Base-by-base conservation (phyloP, 1,140 invertebrate species). In the Macrotrachela quadricornifera region DNA sequence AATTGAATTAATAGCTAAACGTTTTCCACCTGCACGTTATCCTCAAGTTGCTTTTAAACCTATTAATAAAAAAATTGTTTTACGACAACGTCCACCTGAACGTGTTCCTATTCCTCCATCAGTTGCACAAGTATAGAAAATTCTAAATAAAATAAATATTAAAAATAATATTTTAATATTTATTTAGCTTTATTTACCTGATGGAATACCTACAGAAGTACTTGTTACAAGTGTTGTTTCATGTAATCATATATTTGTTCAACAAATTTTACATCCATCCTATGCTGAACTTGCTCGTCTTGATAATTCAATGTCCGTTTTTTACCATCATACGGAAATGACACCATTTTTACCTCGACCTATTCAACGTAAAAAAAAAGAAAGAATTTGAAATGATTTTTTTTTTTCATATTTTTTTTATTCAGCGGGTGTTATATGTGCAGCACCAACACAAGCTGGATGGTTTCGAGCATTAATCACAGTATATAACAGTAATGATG, bases 121-220 rank as follows among this genome's bases (percentile, higher is more conserved):
- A 4, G 21, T 30, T 30, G 21, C 21, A 4, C 21, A 30, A 30
- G 21, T 30, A 30, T 30, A 9, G 2, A 30, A 2, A 30, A 4
- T 30, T 4, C 9, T 30, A 4, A 30, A 4, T 9, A 30, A 4
- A 30, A 30, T 30, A 30, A 9, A n/a, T n/a, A 30, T 4, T 30
- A 30, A 30, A 30, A 30, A 4, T 30, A 2, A 30, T 30, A 30
- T 30, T 30, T 8, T n/a, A n/a, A n/a, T n/a, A n/a, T 58, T 53
- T 50, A 72, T 76, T 60, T 70, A 85, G 77, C 71, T 92, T 54
- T 78, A 78, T 60, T 70, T 95, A 46, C 77, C 90, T 53, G 83
- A 83, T 63, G 83, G 82, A 45, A 79, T 92, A n/a, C 84, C 83
- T 62, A 85, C 88, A 62, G 87, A 94, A 68, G 81, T 91, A 1